phyloP scores from a whole-genome alignment of 2,888 invertebrate species.

The Sinelater perroti region DNA sequence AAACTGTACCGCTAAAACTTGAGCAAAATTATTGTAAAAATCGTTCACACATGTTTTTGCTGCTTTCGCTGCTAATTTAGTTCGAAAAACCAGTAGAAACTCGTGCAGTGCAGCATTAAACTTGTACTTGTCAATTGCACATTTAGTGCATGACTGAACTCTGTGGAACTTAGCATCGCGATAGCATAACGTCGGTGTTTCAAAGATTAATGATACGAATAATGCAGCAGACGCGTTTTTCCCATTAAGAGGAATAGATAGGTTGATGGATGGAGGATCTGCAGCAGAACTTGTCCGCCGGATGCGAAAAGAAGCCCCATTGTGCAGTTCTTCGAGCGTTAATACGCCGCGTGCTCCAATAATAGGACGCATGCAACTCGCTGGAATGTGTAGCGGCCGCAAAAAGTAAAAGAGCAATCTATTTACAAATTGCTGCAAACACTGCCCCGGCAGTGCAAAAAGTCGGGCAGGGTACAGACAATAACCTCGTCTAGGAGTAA shows the following conservation, averaged over 20 bases:
- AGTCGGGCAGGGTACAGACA: neutral
- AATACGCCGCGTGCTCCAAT: conserved; percentile 1
- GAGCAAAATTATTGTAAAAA: too few species aligned
- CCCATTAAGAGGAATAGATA: conserved; percentile 23
- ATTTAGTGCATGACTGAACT: conserved; percentile 14
- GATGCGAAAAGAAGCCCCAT: conserved; percentile 13
- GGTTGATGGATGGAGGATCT: conserved; percentile 24
- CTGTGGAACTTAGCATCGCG: conserved; percentile 24
- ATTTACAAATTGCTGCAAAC: conserved; percentile 7
- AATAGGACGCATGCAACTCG: neutral
- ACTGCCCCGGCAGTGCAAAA: neutral
- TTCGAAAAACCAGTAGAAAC: too few species aligned
- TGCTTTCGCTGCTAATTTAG: too few species aligned
- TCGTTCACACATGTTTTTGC: too few species aligned
- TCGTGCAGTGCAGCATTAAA: too few species aligned
- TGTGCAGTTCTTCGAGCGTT: conserved; percentile 9
- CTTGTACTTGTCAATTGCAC: too few species aligned
- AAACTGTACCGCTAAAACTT: too few species aligned
- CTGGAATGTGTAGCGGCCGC: neutral
- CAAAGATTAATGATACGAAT: conserved; percentile 24
- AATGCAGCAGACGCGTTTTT: conserved; percentile 23
- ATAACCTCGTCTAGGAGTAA: neutral
- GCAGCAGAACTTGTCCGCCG: conserved; percentile 17
- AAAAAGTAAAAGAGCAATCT: conserved; percentile 8
- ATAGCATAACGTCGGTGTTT: conserved; percentile 11